Evolutionary conservation across 2,888 invertebrate genomes (phyloP), one percentile per base, ranked within the genome.

Genomic region (Calliopum simillimum): DNA sequence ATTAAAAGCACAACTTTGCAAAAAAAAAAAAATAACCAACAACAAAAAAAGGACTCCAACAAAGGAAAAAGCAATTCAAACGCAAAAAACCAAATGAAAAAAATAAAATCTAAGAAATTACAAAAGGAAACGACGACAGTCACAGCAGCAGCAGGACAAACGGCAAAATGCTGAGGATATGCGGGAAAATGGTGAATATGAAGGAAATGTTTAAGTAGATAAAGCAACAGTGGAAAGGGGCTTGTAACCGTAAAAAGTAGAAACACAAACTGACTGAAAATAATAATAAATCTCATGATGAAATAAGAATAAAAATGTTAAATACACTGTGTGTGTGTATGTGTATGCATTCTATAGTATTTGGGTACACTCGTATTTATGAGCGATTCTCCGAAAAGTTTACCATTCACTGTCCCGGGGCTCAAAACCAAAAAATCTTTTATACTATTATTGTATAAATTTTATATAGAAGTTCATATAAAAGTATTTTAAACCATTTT

Each of bases 241-340:
- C 13, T 19, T 55, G 21, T 4, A 55, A 19, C 13, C 1, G 33
- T 8, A 33, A 8, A 6, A 33, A 33, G 33, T 8, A 33, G 1
- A 33, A 8, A 8, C 61, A 72, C n/a, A n/a, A n/a, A 62, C 61
- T 59, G 63, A 59, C 66, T 49, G 71, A 71, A 66, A 73, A 73
- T 71, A 72, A 75, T 71, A 73, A 72, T 71, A 73, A 74, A 74
- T 72, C 70, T 74, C 25, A 62, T 59, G 67, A 70, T 56, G 64
- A 74, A 73, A 73, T 69, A 68, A 21, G 68, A 61, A 69, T 72
- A 74, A 71, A 72, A 74, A 72, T 70, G 44, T 62, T 25, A 47
- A 44, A 53, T 21, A 53, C 12, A 49, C 3, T 19, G 44, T 41
- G 13, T 43, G 12, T 47, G 13, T 46, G 16, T 43, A 43, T 43